These are phyloP conservation scores for Dorcus parallelipipedus DNA, from an alignment of 2,888 invertebrate species.

Conservation along the genomic window DNA sequence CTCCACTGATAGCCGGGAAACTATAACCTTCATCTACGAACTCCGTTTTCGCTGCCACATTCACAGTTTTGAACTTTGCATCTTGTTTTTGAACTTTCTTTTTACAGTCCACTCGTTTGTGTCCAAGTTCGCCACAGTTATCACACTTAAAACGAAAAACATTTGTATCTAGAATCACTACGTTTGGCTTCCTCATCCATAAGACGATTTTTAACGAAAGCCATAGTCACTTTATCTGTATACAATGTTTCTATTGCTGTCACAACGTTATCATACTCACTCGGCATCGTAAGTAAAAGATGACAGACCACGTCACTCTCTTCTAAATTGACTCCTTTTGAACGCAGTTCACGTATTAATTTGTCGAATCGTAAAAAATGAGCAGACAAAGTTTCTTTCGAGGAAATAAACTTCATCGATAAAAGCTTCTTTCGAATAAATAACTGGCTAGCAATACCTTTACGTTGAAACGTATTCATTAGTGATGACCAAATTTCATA, in stretches of 20 bases:
- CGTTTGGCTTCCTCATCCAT: not conserved
- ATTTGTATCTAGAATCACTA: no score
- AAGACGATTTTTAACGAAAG: constrained; percentile 9
- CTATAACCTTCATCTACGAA: no score
- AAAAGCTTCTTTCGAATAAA: not conserved
- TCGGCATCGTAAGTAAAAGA: constrained; percentile 26
- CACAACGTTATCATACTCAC: constrained; percentile 23
- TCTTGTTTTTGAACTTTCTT: no score
- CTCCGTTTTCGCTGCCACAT: no score
- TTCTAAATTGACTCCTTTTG: constrained; percentile 38
- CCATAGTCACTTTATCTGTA: constrained; percentile 16
- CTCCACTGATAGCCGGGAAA: no score
- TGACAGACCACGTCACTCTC: constrained; percentile 38
- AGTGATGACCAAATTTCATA: not conserved
- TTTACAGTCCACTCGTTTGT: no score
- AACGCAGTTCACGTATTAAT: constrained; percentile 34
- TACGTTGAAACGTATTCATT: not conserved
- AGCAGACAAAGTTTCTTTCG: not conserved
- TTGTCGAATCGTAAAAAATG: constrained; percentile 40
- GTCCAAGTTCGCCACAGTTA: no score
- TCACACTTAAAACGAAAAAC: no score
- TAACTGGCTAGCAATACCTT: not conserved
- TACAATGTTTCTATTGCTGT: constrained; percentile 26
- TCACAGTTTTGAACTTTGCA: no score
- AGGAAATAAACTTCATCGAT: constrained; percentile 13